Conservation (phyloP, 2,797 vertebrate genomes). For the Alfaro cultratus region DNA sequence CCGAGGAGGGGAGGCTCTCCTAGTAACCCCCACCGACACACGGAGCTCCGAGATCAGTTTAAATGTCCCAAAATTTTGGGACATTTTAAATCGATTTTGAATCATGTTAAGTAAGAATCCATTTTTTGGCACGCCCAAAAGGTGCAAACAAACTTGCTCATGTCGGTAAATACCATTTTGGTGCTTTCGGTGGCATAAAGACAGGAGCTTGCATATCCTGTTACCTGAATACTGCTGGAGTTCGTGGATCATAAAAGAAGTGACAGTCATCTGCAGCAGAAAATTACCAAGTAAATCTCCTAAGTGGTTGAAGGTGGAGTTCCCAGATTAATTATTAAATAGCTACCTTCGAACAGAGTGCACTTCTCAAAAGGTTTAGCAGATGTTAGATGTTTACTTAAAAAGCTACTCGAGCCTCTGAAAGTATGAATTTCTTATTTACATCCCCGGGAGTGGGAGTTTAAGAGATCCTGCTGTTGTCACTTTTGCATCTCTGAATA, state of each 20-base stretch:
- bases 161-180: too few species aligned
- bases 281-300: background rate
- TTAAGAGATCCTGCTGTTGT: constrained; percentile 55
- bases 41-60: constrained; percentile 52
- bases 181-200: too few species aligned
- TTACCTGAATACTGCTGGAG: background rate
- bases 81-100: too few species aligned
- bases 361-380: constrained; percentile 23
- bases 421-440: constrained; percentile 49
- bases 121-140: too few species aligned
- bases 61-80: too few species aligned
- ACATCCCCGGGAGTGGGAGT: constrained; percentile 54
- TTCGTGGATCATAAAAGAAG: background rate
- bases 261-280: background rate
- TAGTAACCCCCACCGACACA: constrained; percentile 46
- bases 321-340: constrained; percentile 4
- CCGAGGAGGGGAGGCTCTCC: constrained; percentile 51
- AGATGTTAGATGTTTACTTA: constrained; percentile 46
- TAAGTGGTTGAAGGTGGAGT: constrained; percentile 7
- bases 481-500: constrained; percentile 55
- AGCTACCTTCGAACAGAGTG: constrained; percentile 15
- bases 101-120: too few species aligned
- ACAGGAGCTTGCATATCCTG: too few species aligned
- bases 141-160: too few species aligned
- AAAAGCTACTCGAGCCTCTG: constrained; percentile 33